Evolutionary conservation across 2,113 vertebrate genomes (phyloP).

Genomic region (Pluvialis apricaria): DNA sequence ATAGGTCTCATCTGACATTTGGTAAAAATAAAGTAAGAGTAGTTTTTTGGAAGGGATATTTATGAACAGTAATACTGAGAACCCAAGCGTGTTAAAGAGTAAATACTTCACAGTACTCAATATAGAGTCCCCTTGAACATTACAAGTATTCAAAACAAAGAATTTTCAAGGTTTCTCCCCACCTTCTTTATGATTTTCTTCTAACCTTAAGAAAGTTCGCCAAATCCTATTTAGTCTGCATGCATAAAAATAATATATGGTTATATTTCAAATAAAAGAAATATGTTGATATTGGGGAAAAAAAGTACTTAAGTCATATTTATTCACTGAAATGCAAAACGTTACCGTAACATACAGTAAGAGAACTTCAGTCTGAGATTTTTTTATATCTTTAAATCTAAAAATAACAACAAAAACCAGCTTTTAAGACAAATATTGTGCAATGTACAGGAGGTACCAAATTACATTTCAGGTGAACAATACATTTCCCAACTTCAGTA

Average conservation of each 20-base stretch:
- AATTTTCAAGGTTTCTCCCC: not conserved
- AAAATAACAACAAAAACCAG: not conserved
- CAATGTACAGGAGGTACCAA: not conserved
- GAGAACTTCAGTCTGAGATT: not conserved
- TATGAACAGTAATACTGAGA: not conserved
- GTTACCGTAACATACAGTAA: not conserved
- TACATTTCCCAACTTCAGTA: not conserved
- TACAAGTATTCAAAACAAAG: not conserved
- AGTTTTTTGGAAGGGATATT: not conserved
- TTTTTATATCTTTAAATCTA: not conserved
- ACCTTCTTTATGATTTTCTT: not conserved
- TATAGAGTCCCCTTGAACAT: not conserved
- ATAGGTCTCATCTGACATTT: not conserved
- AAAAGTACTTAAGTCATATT: not conserved
- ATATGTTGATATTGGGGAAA: not conserved
- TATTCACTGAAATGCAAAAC: not conserved
- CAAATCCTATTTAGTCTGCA: not conserved
- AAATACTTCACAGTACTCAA: not conserved
- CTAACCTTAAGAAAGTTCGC: not conserved
- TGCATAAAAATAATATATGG: not conserved
- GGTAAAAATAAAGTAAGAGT: not conserved
- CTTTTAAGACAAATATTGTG: not conserved
- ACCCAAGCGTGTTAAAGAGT: not conserved
- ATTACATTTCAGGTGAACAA: not conserved
- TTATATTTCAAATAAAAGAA: not conserved